Evolutionary conservation across 30 jellyfish, hydroid and myxozoan species (phyloP).

Genomic region (Hydractinia symbiolongicarpus): DNA sequence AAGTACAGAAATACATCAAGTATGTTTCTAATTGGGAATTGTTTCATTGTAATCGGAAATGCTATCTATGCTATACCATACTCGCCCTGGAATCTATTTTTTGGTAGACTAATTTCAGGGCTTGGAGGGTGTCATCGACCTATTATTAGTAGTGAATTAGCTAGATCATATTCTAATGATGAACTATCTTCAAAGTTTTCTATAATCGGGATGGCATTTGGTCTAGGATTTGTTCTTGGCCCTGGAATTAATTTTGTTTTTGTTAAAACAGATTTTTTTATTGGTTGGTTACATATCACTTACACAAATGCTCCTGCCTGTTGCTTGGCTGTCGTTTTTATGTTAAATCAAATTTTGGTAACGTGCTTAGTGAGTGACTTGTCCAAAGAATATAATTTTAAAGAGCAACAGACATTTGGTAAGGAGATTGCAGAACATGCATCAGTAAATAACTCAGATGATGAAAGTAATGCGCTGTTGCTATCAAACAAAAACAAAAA

Average conservation of each 20-base stretch:
- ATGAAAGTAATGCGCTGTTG: too few relatives aligned
- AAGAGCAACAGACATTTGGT: neutral
- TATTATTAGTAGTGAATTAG: neutral
- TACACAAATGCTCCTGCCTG: slow-evolving; percentile 26
- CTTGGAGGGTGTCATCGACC: neutral
- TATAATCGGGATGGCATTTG: slow-evolving; percentile 23
- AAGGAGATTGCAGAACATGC: neutral
- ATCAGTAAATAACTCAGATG: too few relatives aligned
- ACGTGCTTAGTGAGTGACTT: slow-evolving; percentile 10
- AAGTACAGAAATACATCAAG: neutral
- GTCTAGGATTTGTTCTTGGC: slow-evolving; percentile 20
- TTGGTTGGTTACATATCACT: slow-evolving; percentile 34
- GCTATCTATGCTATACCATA: neutral
- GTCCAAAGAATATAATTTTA: slow-evolving; percentile 13
- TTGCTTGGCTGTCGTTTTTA: slow-evolving; percentile 10
- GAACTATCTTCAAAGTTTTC: slow-evolving; percentile 1
- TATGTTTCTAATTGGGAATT: neutral
- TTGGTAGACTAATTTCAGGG: neutral
- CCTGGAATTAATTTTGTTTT: slow-evolving; percentile 26
- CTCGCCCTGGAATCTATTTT: neutral
- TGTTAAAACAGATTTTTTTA: neutral
- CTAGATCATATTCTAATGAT: neutral
- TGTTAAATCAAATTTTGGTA: neutral
- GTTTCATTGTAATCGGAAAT: neutral
- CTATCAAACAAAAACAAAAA: too few relatives aligned